Evolutionary conservation across 1,140 invertebrate species (phyloP).

Genomic region (Dendroctonus valens): DNA sequence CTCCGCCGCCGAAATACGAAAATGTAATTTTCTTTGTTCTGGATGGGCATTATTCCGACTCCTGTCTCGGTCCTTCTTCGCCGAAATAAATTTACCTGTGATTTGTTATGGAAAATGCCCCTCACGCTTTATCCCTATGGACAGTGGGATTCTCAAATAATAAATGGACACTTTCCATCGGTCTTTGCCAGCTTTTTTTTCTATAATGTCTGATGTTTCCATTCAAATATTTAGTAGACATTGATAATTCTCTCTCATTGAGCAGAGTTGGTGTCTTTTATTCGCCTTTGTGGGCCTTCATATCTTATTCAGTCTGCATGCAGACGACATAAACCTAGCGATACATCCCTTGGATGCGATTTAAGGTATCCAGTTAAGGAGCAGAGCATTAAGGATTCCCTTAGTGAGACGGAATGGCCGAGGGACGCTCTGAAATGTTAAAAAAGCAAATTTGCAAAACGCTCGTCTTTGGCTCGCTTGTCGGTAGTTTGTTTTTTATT

Average conservation of each 20-base stretch:
- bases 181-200: not conserved
- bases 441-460: not conserved
- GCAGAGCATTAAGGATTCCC: not conserved
- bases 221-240: no score
- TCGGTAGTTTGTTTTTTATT: not conserved
- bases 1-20: constrained; percentile 7
- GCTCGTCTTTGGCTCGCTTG: not conserved
- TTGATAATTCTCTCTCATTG: no score
- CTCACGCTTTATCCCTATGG: not conserved
- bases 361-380: no score
- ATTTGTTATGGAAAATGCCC: constrained; percentile 19
- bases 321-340: no score
- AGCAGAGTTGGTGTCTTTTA: no score
- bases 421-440: not conserved
- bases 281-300: no score
- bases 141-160: not conserved
- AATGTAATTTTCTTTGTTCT: constrained; percentile 24
- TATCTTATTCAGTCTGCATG: no score
- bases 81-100: constrained; percentile 17
- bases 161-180: constrained; percentile 10
- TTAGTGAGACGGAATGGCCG: not conserved
- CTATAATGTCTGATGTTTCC: no score
- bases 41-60: constrained; percentile 13
- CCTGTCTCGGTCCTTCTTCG: constrained; percentile 4
- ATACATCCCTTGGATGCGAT: no score